These are phyloP conservation scores for Caenorhabditis japonica DNA, from an alignment of 2,888 invertebrate species.

Conservation along the genomic window DNA sequence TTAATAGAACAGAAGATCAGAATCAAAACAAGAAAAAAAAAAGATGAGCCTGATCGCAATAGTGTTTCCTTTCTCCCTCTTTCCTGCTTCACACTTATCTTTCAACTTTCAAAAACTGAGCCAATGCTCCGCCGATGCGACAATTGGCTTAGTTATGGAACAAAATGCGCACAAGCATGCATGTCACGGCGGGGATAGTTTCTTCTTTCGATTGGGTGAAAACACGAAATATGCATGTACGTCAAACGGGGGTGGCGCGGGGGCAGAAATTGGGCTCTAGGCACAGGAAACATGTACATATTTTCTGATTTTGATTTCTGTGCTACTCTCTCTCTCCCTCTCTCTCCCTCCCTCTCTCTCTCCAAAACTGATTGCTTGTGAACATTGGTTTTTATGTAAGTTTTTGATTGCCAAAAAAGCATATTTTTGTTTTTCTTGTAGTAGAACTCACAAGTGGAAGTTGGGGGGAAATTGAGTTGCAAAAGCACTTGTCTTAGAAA, in stretches of 20 bases:
- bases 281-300: slow-evolving; percentile 37
- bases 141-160: slow-evolving; percentile 37
- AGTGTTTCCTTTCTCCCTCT: too few species aligned
- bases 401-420: neutral
- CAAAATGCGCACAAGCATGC: slow-evolving; percentile 2
- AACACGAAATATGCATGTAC: slow-evolving; percentile 6
- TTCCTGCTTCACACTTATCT: neutral
- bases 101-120: slow-evolving; percentile 15
- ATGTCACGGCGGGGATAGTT: slow-evolving; percentile 13
- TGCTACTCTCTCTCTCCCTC: too few species aligned
- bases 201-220: neutral
- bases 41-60: too few species aligned
- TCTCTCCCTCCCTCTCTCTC: too few species aligned
- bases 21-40: too few species aligned
- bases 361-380: too few species aligned
- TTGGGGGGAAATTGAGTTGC: slow-evolving; percentile 44
- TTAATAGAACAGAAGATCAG: too few species aligned
- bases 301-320: slow-evolving; percentile 7
- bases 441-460: slow-evolving; percentile 11
- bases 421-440: neutral
- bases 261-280: slow-evolving; percentile 15
- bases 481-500: slow-evolving; percentile 22
- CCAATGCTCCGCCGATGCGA: neutral
- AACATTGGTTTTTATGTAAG: neutral
- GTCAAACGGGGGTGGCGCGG: slow-evolving; percentile 15